These are phyloP conservation scores for Thomomys bottae DNA, from an alignment of 2,113 vertebrate genomes.

Conservation along the genomic window DNA sequence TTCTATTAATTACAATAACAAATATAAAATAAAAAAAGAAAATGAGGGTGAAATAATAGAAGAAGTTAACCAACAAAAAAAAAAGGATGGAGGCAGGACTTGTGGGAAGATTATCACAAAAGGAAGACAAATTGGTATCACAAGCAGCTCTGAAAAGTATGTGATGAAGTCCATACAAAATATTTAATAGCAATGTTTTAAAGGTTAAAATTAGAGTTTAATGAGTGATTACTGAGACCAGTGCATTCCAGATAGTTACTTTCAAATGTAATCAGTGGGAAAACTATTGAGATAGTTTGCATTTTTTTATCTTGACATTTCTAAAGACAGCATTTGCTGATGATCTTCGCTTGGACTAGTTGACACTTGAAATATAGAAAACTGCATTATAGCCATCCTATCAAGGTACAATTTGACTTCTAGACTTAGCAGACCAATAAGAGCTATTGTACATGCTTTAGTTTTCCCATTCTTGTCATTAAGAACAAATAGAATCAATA, in stretches of 20 bases:
- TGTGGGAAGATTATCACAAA: not conserved
- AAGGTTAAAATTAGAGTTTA: not conserved
- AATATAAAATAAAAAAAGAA: too few species aligned
- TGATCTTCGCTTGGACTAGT: not conserved
- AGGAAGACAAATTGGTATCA: not conserved
- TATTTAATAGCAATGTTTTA: not conserved
- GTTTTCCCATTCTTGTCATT: not conserved
- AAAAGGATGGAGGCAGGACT: not conserved
- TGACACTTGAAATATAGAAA: not conserved
- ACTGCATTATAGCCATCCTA: not conserved
- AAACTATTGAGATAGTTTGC: conserved; percentile 2
- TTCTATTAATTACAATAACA: too few species aligned
- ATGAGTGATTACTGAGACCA: conserved; percentile 1
- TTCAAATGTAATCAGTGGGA: not conserved
- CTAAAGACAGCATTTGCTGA: not conserved
- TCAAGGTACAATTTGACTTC: conserved; percentile 1
- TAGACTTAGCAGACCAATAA: not conserved
- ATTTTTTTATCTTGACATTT: not conserved
- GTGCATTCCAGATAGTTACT: not conserved
- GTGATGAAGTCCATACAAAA: not conserved
- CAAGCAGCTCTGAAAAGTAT: not conserved
- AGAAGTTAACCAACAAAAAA: not conserved
- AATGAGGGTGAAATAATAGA: not conserved
- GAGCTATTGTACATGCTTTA: not conserved
- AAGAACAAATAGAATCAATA: conserved; percentile 36